Percentiles rank a stretch among this genome's conserved stretches.
These are phyloP conservation scores for Prolemur simus DNA, from an alignment of 2,113 vertebrate genomes.

Conservation along the genomic window DNA sequence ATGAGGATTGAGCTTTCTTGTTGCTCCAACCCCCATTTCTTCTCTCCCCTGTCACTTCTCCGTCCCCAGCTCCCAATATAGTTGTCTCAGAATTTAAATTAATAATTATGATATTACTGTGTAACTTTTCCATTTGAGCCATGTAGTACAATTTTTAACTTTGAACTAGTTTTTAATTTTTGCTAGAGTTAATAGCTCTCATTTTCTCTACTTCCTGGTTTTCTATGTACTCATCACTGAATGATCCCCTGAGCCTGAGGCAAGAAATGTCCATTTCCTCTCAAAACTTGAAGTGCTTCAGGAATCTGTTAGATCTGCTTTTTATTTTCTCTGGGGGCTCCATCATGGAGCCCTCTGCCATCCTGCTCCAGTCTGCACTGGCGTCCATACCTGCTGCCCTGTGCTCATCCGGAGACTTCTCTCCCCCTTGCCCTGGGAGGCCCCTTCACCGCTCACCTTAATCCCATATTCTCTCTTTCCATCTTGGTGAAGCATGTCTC, in stretches of 20 bases:
- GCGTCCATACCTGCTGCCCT: neutral
- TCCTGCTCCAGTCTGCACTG: neutral
- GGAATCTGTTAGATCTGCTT: neutral
- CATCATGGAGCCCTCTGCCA: rapidly evolving
- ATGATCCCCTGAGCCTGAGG: neutral
- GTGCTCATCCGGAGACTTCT: neutral
- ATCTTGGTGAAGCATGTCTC: neutral
- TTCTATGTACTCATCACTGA: neutral
- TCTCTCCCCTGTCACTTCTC: neutral
- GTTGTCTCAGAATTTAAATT: neutral
- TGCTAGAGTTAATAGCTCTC: neutral
- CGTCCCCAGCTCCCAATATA: neutral
- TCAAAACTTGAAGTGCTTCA: neutral
- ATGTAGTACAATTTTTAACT: neutral
- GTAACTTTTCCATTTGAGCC: neutral
- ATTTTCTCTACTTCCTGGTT: neutral
- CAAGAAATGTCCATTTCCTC: neutral
- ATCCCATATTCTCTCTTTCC: neutral
- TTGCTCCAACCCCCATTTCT: neutral
- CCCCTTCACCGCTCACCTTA: neutral
- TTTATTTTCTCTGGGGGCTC: neutral
- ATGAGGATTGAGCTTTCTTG: neutral
- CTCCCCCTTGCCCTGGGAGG: neutral
- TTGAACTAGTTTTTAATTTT: neutral
- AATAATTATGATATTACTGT: neutral